Evolutionary conservation across 2,888 invertebrate species (phyloP), one percentile per base, ranked within the genome.

Genomic region (Dicranocentrus wangi): DNA sequence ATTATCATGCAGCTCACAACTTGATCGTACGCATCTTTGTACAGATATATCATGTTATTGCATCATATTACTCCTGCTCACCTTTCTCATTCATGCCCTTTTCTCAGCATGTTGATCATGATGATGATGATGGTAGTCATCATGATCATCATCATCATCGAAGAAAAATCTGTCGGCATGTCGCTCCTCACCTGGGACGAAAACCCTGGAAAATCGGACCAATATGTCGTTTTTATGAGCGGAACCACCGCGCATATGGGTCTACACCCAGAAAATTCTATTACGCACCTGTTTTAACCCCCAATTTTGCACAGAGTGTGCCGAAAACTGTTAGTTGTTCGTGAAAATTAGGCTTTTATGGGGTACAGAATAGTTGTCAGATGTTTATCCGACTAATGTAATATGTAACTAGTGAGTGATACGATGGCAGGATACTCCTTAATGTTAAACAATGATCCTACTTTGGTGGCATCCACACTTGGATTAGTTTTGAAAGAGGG

Each of bases 171-270:
- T 8, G 17, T 15, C 23, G 60, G 53, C 53, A 53, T 21, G 53
- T 23, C 19, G 23, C 8, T 19, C 21, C 55, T 70, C 81, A 81
- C 69, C 81, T 81, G 81, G 7, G 69, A 75, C 19, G 69, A 81
- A 81, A 81, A 75, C 27, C 5, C 15, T 53, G 39, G 63, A 75
- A 69, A 47, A 73, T 75, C 75, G 63, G 81, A 61, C 53, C 55
- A 69, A 73, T 66, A 72, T 80, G 43, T 17, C 53, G 51, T 39
- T 58, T 73, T 72, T 68, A 13, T n/a, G n/a, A 58, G 2, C 60
- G 68, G 58, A 19, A 0, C 68, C 68, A 66, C 19, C 21, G 68
- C 10, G 5, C 0, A 73, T 27, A n/a, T n/a, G 58, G 60, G 19
- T 15, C 15, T 21, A 19, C 23, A n/a, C 15, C 5, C 19, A 15